Evolutionary conservation across 2,888 invertebrate genomes (phyloP), one percentile per base, ranked within the genome.

Genomic region (Metalampra italica): DNA sequence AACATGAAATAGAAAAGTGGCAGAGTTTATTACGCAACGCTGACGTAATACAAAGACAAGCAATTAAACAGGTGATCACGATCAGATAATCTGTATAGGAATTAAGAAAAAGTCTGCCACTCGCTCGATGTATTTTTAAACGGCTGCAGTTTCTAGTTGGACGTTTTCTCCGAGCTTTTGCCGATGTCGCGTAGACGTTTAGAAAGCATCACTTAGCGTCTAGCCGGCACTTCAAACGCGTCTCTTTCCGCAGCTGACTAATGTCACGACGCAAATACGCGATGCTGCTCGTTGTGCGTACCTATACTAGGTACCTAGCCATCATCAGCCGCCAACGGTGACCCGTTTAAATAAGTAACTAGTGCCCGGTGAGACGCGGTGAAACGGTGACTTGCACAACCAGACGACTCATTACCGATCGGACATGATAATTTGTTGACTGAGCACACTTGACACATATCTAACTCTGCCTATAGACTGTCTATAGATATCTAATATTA

Each of bases 201-300:
- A 87, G 88, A 89, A 89, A 89, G 88, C 78, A 88, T 87, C 85
- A 69, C 78, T 88, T 86, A 80, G 68, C 78, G 77, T 71, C 74
- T 67, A 64, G 64, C 78, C 81, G 79, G 61, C 71, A 85, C 78
- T 69, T 84, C 80, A 86, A 81, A 83, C 73, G 69, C 50, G 54
- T 53, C 56, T 50, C 47, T 22, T 41, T 9, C 36, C 32, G n/a
- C 55, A 51, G 52, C 64, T 75, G 73, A 74, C 66, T 75, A 70
- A 74, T 72, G 69, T 68, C 45, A 32, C 45, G 29, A 12, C 42
- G 42, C 15, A 29, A 34, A 39, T 37, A 30, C 43, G 14, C 32
- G 15, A 47, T 42, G 42, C 47, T 45, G 46, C 52, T 54, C 47
- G 52, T 15, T 22, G 22, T 22, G 15, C 9, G 7, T 8, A 39